Conservation (phyloP, 1,140 invertebrate genomes). For the Cryptotermes secundus region DNA sequence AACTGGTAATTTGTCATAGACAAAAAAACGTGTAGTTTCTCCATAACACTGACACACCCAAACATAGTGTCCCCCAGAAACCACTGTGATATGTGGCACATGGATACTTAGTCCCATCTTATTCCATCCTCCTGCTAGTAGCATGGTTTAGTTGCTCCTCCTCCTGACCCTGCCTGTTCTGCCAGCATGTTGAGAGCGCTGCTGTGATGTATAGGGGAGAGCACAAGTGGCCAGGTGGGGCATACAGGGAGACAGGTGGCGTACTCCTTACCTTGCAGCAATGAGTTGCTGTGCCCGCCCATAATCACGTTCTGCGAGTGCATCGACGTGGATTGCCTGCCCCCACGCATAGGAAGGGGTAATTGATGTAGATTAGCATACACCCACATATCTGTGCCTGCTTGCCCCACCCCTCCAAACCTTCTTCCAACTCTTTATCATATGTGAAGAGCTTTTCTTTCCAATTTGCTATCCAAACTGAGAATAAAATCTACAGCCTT, state of each 20-base stretch:
- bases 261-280: background rate
- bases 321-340: background rate
- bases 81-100: background rate
- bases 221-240: background rate
- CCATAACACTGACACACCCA: too few species aligned
- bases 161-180: background rate
- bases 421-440: too few species aligned
- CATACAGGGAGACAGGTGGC: background rate
- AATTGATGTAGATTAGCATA: background rate
- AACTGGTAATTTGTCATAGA: too few species aligned
- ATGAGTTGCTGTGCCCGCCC: background rate
- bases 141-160: background rate
- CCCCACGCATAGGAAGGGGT: background rate
- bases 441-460: too few species aligned
- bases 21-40: too few species aligned
- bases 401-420: too few species aligned
- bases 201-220: constrained; percentile 8
- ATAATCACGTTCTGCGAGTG: constrained; percentile 10
- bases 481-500: too few species aligned
- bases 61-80: background rate
- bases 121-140: background rate
- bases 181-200: background rate
- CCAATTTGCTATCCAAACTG: too few species aligned
- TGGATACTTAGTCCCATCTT: background rate
- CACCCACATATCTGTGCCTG: background rate